Evolutionary conservation across 2,797 vertebrate species (phyloP), one percentile per base, ranked within the genome.

Genomic region (Arctocebus calabarensis): DNA sequence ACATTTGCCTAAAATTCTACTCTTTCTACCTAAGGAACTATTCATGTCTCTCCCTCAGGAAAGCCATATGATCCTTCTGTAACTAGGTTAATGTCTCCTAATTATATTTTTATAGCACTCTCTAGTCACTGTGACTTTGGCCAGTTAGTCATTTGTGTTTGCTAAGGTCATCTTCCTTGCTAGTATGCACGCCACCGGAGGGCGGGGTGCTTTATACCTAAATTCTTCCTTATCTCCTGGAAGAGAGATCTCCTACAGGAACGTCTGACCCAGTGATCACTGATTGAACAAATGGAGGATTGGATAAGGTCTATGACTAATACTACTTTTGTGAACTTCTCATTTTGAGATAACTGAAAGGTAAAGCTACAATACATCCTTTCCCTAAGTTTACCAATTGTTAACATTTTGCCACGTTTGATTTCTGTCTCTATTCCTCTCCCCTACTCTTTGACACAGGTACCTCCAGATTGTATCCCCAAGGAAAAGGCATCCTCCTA

Each of bases 271-370:
- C 77, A 27, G 11, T 91, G 23, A 43, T 79, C 59, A 59, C 43
- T 83, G 16, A 55, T 13, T 79, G 14, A 71, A 20, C 10, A 43
- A 68, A 57, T 37, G 52, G 48, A 83, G 29, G 20, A 25, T 34
- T 48, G 37, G 29, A 17, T 70, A 68, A 62, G 17, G 5, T 7
- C 27, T 3, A 37, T 1, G 23, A 25, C 14, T 59, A 45, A 59
- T 40, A 14, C 9, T 79, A 55, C 61, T 43, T 85, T 79, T 34
- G 7, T 52, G 27, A 86, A 70, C 8, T 16, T 22, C 43, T 43
- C 13, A 59, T 74, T 85, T 74, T 66, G 55, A 74, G 10, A 75
- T 23, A 79, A 74, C 43, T 62, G 25, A 91, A 79, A 91, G 13
- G 40, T 87, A 68, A 87, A 11, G 2, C 43, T 93, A 2, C 70